phyloP scores from a whole-genome alignment of 1,140 invertebrate species.

The Brachionus koreanus region DNA sequence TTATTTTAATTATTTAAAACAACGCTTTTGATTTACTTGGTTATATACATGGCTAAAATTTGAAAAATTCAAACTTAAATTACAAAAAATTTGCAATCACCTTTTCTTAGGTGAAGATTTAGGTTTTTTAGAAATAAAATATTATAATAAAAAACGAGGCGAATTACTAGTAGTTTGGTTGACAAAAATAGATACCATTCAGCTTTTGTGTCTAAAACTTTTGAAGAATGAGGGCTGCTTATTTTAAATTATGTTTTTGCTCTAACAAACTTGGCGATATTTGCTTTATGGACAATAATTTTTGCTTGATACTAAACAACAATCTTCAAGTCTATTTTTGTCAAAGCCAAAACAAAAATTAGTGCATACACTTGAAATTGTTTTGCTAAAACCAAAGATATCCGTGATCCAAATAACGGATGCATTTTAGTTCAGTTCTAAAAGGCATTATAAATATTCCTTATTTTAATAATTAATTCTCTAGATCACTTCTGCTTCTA shows the following conservation, averaged over 20 bases:
- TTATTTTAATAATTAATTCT: conserved; percentile 40
- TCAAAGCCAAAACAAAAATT: background rate
- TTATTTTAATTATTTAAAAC: conserved; percentile 25
- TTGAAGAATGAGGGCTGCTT: background rate
- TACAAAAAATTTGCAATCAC: conserved; percentile 30
- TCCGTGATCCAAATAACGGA: background rate
- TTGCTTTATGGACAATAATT: conserved; percentile 26
- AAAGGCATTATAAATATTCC: background rate
- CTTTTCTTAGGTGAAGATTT: background rate
- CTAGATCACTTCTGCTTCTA: background rate
- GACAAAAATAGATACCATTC: conserved; percentile 1
- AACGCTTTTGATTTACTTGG: conserved; percentile 19
- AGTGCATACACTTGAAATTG: background rate
- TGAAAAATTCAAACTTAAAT: conserved; percentile 23
- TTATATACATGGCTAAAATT: conserved; percentile 33
- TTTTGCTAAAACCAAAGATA: background rate
- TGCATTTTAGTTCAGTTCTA: background rate
- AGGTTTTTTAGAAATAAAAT: background rate
- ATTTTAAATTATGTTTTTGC: conserved; percentile 3
- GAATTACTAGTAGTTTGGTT: background rate
- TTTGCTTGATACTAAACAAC: background rate
- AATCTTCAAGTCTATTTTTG: background rate
- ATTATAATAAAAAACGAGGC: background rate
- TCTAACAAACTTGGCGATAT: background rate
- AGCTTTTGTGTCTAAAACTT: background rate